Base-by-base conservation (phyloP, 2,113 vertebrate species). In the Tetraodon nigroviridis region DNA sequence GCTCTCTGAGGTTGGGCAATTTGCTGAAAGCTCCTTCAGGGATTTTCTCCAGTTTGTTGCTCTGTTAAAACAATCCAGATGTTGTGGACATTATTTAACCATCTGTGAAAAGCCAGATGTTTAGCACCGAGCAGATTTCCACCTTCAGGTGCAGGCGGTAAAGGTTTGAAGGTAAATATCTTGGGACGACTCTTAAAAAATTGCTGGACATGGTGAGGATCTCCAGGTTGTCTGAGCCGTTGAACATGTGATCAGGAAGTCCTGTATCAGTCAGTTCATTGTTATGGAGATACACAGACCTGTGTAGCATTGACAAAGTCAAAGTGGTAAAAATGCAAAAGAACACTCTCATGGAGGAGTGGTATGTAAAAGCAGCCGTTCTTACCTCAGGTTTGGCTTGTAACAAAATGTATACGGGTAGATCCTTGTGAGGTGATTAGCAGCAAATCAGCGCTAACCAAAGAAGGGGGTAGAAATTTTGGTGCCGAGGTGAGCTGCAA, bases 121-220 rank as follows among this genome's bases (percentile, higher is more conserved):
- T 4, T 16, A 46, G 3, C 14, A n/a, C 44, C 15, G 53, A 45
- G 14, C n/a, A 8, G 17, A 65, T 4, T 41, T 5, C 20, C 20
- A 99, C 97, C 94, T 97, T 97, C 42, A 99, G 84, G 69, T 99
- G 96, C 61, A 99, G 88, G 51, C 95, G 95, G 80, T 93, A 92
- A 14, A 99, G 86, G 51, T 88, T 91, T 2, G 84, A 84, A 0
- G 97, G 96, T 29, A 99, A 90, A 80, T 92, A 92, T 79, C 83
- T 93, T 13, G 97, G 97, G 58, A 98, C 95, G 0, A 92, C 90
- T 42, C 92, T 92, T 65, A 99, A 89, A 75, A 94, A 95, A 87
- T 99, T 99, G 86, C 96, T 99, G 83, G 97, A 99, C 92, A 99
- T 89, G 70, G 98, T 96, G 55, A 99, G 92, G 82, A 97, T 91